Conservation (phyloP, 2,113 vertebrate species). For the Protobothrops flavoviridis region DNA sequence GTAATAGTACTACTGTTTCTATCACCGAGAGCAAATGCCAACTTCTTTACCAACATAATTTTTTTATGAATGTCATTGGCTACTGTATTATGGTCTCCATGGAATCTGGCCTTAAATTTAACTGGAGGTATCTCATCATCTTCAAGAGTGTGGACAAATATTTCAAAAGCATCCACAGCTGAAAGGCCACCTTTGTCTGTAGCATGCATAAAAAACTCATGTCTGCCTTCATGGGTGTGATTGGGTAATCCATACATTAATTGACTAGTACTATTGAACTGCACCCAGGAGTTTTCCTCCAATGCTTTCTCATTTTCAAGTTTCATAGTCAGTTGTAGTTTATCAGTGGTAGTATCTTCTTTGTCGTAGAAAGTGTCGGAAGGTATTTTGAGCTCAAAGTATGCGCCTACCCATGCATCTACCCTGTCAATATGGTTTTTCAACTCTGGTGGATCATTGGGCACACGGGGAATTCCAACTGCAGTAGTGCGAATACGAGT, state of each 20-base stretch:
- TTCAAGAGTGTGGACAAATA: conserved; percentile 84
- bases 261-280: conserved; percentile 94
- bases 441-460: conserved; percentile 82
- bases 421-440: conserved; percentile 90
- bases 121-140: conserved; percentile 81
- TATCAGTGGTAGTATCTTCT: conserved; percentile 93
- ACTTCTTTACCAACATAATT: conserved; percentile 89
- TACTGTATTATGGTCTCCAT: conserved; percentile 80
- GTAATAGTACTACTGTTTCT: conserved; percentile 91
- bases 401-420: conserved; percentile 91
- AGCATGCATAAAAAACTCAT: conserved; percentile 92
- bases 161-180: conserved; percentile 89
- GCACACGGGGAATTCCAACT: conserved; percentile 67
- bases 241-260: conserved; percentile 92
- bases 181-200: conserved; percentile 89
- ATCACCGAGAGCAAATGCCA: conserved; percentile 87
- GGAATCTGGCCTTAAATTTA: conserved; percentile 84
- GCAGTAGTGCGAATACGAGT: conserved; percentile 77
- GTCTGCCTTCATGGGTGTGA: conserved; percentile 80
- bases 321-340: conserved; percentile 87
- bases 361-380: conserved; percentile 89
- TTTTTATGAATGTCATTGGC: conserved; percentile 85
- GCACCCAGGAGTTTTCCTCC: conserved; percentile 88
- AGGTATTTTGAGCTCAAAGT: conserved; percentile 94
- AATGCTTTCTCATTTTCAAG: conserved; percentile 83